A percentile compares a stretch with the other conserved stretches of the same genome.
These are phyloP conservation scores for Spondyliosoma cantharus DNA, from an alignment of 2,797 vertebrate genomes.

Conservation along the genomic window DNA sequence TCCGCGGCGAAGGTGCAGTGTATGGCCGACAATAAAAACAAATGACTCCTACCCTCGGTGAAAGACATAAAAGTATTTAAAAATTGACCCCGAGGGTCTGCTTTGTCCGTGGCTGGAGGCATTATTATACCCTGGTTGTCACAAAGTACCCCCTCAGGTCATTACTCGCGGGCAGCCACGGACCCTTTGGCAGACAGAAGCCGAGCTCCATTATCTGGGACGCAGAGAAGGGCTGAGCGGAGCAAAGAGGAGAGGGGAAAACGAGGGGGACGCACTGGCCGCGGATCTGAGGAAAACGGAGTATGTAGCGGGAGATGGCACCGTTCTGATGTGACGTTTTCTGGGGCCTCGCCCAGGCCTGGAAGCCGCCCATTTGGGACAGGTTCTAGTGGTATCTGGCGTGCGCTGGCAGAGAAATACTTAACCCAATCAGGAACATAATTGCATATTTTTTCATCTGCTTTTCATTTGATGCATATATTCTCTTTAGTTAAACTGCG, in stretches of 20 bases:
- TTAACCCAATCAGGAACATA: slow-evolving; percentile 86
- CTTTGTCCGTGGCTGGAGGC: slow-evolving; percentile 88
- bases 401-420: slow-evolving; percentile 80
- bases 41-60: slow-evolving; percentile 81
- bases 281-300: slow-evolving; percentile 77
- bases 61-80: slow-evolving; percentile 90
- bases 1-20: slow-evolving; percentile 45
- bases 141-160: slow-evolving; percentile 87
- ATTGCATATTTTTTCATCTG: slow-evolving; percentile 85
- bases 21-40: slow-evolving; percentile 82
- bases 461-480: slow-evolving; percentile 89
- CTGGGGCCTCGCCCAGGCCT: slow-evolving; percentile 74
- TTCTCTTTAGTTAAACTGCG: slow-evolving; percentile 87
- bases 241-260: slow-evolving; percentile 69
- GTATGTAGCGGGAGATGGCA: slow-evolving; percentile 63
- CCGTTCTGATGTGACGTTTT: slow-evolving; percentile 74
- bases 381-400: slow-evolving; percentile 69
- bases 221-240: slow-evolving; percentile 69
- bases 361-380: slow-evolving; percentile 80
- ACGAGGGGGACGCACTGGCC: slow-evolving; percentile 75
- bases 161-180: slow-evolving; percentile 85
- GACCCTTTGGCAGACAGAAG: slow-evolving; percentile 85
- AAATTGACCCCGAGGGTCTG: slow-evolving; percentile 88
- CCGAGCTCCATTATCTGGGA: slow-evolving; percentile 86
- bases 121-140: slow-evolving; percentile 88